Conservation (phyloP, 2,888 invertebrate species). For the Salpingus planirostris region DNA sequence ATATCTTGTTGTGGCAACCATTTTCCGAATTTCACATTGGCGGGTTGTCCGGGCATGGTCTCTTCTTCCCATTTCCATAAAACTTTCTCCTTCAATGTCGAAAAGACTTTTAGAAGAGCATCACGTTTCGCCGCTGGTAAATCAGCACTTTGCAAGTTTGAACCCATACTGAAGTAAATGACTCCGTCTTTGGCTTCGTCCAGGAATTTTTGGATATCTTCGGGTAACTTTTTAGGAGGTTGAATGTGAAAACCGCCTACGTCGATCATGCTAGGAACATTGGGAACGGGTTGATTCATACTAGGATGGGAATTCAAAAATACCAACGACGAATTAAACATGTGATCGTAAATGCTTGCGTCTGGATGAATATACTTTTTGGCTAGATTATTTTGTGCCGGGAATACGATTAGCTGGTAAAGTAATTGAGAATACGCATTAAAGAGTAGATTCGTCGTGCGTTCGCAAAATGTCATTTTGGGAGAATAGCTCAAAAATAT, state of each 20-base stretch:
- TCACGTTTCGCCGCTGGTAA: constrained; percentile 45
- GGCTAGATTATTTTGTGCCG: constrained; percentile 21
- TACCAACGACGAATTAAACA: constrained; percentile 26
- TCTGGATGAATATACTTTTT: constrained; percentile 26
- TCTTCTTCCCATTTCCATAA: constrained; percentile 62
- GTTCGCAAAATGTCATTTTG: constrained; percentile 43
- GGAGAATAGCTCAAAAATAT: constrained; percentile 36
- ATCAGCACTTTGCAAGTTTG: constrained; percentile 48
- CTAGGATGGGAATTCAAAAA: constrained; percentile 42
- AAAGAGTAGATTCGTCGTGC: constrained; percentile 43
- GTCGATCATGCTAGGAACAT: constrained; percentile 48
- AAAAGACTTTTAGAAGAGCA: constrained; percentile 49
- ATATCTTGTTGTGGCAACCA: constrained; percentile 34
- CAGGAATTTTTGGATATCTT: constrained; percentile 44
- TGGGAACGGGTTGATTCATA: constrained; percentile 42
- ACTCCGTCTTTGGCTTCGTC: constrained; percentile 47
- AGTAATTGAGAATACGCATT: neutral
- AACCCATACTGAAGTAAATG: constrained; percentile 52
- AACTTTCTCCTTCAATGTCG: constrained; percentile 51
- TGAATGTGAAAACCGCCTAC: constrained; percentile 47
- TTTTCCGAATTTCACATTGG: constrained; percentile 36
- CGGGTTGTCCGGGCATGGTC: constrained; percentile 22
- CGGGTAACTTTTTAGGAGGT: constrained; percentile 23
- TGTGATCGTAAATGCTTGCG: constrained; percentile 20
- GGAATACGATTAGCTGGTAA: constrained; percentile 6